Evolutionary conservation across 2,888 invertebrate species (phyloP).

Genomic region (Hyposoter dolosus): DNA sequence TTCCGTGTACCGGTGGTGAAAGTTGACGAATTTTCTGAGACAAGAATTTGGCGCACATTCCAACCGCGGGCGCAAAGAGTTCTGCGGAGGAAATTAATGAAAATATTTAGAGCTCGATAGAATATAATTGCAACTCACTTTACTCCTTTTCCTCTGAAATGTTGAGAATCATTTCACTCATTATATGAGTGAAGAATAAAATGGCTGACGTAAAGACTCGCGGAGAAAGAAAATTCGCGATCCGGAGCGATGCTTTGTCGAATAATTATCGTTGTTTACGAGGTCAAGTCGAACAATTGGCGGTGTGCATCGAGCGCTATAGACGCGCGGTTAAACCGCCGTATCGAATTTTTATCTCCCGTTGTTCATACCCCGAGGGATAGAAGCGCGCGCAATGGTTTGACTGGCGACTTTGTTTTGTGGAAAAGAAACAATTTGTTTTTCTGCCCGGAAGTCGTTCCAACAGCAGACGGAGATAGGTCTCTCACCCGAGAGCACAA

Average conservation of each 20-base stretch:
- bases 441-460: slow-evolving; percentile 68
- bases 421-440: slow-evolving; percentile 29
- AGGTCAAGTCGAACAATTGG: slow-evolving; percentile 39
- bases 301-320: slow-evolving; percentile 22
- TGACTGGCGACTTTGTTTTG: slow-evolving; percentile 1
- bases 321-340: not conserved
- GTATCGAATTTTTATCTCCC: slow-evolving; percentile 33
- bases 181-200: not conserved
- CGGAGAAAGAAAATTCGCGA: slow-evolving; percentile 13
- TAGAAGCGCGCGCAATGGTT: slow-evolving; percentile 20
- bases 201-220: slow-evolving; percentile 25
- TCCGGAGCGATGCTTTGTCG: slow-evolving; percentile 1
- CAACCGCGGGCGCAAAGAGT: not conserved
- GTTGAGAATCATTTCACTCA: slow-evolving; percentile 4
- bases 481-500: slow-evolving; percentile 24
- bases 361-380: slow-evolving; percentile 22
- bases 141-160: not conserved
- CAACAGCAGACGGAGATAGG: slow-evolving; percentile 67
- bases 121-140: slow-evolving; percentile 15
- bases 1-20: not conserved
- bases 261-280: slow-evolving; percentile 43
- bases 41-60: not conserved
- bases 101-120: not conserved
- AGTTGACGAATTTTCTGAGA: not conserved
- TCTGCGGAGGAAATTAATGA: not conserved